Evolutionary conservation across 2,888 invertebrate genomes (phyloP).

Genomic region (Melanostoma scalare): DNA sequence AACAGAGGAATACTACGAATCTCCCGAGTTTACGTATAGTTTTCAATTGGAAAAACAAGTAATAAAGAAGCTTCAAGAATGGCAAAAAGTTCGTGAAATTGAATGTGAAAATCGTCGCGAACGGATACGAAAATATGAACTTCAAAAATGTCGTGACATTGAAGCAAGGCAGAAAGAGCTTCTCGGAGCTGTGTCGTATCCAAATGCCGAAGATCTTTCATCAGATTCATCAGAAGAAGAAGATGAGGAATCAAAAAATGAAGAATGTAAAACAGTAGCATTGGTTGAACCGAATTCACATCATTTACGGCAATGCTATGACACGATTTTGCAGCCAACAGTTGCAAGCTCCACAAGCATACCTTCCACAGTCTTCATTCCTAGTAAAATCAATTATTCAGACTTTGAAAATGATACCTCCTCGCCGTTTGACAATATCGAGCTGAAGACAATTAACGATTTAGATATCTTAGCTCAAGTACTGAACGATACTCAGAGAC

Average conservation of each 20-base stretch:
- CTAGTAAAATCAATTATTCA: conserved; percentile 83
- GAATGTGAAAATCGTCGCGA: conserved; percentile 85
- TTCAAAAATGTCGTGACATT: conserved; percentile 84
- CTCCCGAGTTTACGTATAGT: conserved; percentile 84
- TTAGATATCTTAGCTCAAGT: conserved; percentile 95
- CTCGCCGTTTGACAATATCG: conserved; percentile 96
- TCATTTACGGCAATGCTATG: conserved; percentile 77
- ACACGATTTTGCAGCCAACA: conserved; percentile 81
- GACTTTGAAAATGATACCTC: conserved; percentile 96
- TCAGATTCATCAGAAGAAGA: conserved; percentile 80
- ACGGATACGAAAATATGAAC: conserved; percentile 84
- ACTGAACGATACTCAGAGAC: conserved; percentile 81
- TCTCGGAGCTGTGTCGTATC: conserved; percentile 85
- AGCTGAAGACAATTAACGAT: conserved; percentile 95
- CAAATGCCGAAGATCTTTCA: conserved; percentile 85
- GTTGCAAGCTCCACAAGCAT: conserved; percentile 74
- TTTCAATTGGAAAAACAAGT: conserved; percentile 89
- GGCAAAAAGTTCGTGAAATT: conserved; percentile 86
- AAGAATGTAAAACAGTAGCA: no score
- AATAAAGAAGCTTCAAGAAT: conserved; percentile 87
- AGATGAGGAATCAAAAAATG: conserved; percentile 50
- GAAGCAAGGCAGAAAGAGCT: conserved; percentile 84
- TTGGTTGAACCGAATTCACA: neutral
- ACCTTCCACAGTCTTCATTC: conserved; percentile 65
- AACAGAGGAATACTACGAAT: conserved; percentile 83